Percentiles rank a stretch among this genome's conserved stretches.
These are phyloP conservation scores for Cataglyphis rosenhaueri DNA, from an alignment of 2,888 invertebrate species.

Conservation along the genomic window DNA sequence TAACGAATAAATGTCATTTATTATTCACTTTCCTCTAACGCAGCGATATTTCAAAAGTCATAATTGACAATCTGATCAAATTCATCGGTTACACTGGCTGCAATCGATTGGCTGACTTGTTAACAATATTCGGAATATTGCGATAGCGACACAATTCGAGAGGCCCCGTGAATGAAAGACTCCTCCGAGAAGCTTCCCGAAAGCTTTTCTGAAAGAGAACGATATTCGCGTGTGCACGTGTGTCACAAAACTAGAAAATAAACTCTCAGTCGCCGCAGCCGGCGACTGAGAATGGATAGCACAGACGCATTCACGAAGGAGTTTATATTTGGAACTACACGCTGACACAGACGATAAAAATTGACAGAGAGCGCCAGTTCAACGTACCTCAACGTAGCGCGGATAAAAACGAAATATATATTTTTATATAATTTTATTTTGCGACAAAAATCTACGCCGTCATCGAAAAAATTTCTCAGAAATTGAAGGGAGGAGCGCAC, in stretches of 20 bases:
- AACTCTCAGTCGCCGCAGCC: conserved; percentile 62
- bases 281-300: conserved; percentile 69
- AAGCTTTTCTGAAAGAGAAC: conserved; percentile 43
- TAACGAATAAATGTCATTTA: not conserved
- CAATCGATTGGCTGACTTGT: conserved; percentile 29
- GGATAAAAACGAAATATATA: conserved; percentile 27
- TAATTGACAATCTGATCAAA: conserved; percentile 25
- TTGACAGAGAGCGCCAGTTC: conserved; percentile 70
- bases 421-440: not conserved
- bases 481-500: not conserved
- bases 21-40: not conserved
- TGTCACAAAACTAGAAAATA: conserved; percentile 79
- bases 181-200: conserved; percentile 3
- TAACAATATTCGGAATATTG: conserved; percentile 29
- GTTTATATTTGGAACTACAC: conserved; percentile 82
- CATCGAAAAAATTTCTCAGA: conserved; percentile 14
- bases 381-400: conserved; percentile 65
- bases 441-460: not conserved
- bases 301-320: conserved; percentile 68
- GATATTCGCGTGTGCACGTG: conserved; percentile 69
- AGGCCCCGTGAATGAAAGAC: conserved; percentile 30
- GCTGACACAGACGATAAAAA: conserved; percentile 70
- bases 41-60: conserved; percentile 10
- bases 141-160: conserved; percentile 31
- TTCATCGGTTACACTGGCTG: conserved; percentile 29